phyloP scores from a whole-genome alignment of 2,888 invertebrate species.

The Cerastoderma edule region DNA sequence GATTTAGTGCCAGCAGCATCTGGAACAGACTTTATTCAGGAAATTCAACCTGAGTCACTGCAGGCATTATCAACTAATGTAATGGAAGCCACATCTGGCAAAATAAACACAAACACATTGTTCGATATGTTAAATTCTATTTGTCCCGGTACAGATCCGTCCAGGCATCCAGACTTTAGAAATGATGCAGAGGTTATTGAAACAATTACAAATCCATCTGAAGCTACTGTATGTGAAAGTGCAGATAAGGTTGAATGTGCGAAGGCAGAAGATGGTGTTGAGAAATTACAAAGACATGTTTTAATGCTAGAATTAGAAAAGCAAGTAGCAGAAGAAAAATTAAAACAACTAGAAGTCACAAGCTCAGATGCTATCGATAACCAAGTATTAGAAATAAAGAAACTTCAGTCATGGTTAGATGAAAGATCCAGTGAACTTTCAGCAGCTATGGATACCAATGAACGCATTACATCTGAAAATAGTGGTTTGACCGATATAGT shows the following conservation, averaged over 20 bases:
- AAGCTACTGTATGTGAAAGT: background rate
- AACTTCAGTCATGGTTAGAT: background rate
- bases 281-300: background rate
- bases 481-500: background rate
- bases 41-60: background rate
- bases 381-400: background rate
- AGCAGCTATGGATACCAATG: background rate
- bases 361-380: background rate
- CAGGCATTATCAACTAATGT: background rate
- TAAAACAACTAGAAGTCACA: background rate
- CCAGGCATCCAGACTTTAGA: constrained; percentile 29
- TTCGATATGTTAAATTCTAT: constrained; percentile 59
- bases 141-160: constrained; percentile 59
- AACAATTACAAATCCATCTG: background rate
- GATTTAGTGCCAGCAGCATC: background rate
- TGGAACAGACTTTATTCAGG: constrained; percentile 15
- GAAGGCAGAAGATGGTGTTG: background rate
- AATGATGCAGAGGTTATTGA: constrained; percentile 13
- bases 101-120: constrained; percentile 53
- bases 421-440: background rate
- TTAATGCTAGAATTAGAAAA: constrained; percentile 4
- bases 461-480: background rate
- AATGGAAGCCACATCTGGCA: background rate
- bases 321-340: constrained; percentile 1
- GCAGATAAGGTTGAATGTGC: background rate